Percentiles rank a stretch among this genome's conserved stretches.
phyloP scores from a whole-genome alignment of 2,888 invertebrate species.

The Anthrax anthrax region DNA sequence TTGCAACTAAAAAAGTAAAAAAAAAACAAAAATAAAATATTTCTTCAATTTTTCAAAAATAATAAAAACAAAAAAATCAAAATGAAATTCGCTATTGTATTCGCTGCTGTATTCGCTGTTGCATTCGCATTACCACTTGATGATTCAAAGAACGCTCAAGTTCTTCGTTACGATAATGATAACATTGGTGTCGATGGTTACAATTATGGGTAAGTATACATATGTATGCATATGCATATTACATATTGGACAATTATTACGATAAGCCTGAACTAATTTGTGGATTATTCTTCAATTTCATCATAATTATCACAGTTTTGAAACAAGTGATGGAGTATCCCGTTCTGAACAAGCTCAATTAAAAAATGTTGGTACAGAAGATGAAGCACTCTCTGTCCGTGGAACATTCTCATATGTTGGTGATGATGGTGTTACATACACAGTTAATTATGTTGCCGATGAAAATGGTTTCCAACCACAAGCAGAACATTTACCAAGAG shows the following conservation, averaged over 20 bases:
- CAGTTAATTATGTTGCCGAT: conserved; percentile 36
- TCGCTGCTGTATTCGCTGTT: conserved; percentile 23
- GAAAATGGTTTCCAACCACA: conserved; percentile 36
- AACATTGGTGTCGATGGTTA: conserved; percentile 41
- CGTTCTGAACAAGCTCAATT: conserved; percentile 39
- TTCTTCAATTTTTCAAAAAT: neutral
- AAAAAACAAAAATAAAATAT: too few relatives aligned
- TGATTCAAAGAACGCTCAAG: conserved; percentile 39
- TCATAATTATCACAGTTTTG: conserved; percentile 15
- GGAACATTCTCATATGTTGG: conserved; percentile 41
- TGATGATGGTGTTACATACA: conserved; percentile 42
- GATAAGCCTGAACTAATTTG: too few relatives aligned
- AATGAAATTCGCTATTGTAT: conserved; percentile 27
- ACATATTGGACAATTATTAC: too few relatives aligned
- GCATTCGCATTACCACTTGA: conserved; percentile 22
- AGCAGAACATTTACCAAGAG: conserved; percentile 35
- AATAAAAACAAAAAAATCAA: conserved; percentile 12
- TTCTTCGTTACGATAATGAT: conserved; percentile 45
- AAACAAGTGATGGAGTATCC: conserved; percentile 39
- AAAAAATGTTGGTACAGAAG: conserved; percentile 39
- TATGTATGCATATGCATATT: too few relatives aligned
- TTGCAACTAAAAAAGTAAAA: too few relatives aligned
- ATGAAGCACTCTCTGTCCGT: conserved; percentile 37
- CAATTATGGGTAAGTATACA: conserved; percentile 37
- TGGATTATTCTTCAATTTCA: too few relatives aligned